Percentiles rank a stretch among this genome's conserved stretches.
These are phyloP conservation scores for Crocallis elinguaria DNA, from an alignment of 2,888 invertebrate genomes.

Conservation along the genomic window DNA sequence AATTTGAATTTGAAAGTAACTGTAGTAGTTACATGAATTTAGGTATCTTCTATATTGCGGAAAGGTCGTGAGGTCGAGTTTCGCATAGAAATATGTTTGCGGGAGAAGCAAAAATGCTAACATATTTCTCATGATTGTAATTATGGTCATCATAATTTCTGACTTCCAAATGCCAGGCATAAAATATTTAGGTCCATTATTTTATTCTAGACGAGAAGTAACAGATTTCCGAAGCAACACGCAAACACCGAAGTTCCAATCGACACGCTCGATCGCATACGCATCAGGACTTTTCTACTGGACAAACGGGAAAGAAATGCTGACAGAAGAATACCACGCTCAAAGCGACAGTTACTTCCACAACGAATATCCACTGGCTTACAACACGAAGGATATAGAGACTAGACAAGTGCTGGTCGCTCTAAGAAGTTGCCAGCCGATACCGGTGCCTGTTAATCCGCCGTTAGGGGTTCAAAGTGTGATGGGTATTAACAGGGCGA, in stretches of 20 bases:
- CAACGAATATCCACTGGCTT: constrained; percentile 87
- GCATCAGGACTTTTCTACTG: constrained; percentile 93
- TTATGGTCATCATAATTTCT: too few species aligned
- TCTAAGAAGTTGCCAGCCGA: constrained; percentile 90
- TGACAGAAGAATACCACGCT: constrained; percentile 91
- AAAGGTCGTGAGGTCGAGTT: too few species aligned
- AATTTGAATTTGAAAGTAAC: too few species aligned
- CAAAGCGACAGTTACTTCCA: constrained; percentile 90
- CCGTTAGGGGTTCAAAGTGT: constrained; percentile 93
- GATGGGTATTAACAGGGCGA: constrained; percentile 90
- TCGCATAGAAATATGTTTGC: too few species aligned
- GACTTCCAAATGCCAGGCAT: too few species aligned
- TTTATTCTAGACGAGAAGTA: constrained; percentile 85
- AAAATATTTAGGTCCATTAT: neutral
- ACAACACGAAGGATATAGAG: constrained; percentile 66
- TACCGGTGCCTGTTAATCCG: constrained; percentile 91
- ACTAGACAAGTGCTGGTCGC: constrained; percentile 80
- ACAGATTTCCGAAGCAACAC: constrained; percentile 90
- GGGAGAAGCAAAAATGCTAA: too few species aligned
- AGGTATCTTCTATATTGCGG: too few species aligned
- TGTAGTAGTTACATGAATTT: too few species aligned
- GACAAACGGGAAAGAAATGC: constrained; percentile 91
- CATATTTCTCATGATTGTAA: too few species aligned
- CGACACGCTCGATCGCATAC: constrained; percentile 90
- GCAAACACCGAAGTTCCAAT: constrained; percentile 89